These are phyloP conservation scores for Himalopsyche phryganea DNA, from an alignment of 1,140 invertebrate genomes.

Conservation along the genomic window DNA sequence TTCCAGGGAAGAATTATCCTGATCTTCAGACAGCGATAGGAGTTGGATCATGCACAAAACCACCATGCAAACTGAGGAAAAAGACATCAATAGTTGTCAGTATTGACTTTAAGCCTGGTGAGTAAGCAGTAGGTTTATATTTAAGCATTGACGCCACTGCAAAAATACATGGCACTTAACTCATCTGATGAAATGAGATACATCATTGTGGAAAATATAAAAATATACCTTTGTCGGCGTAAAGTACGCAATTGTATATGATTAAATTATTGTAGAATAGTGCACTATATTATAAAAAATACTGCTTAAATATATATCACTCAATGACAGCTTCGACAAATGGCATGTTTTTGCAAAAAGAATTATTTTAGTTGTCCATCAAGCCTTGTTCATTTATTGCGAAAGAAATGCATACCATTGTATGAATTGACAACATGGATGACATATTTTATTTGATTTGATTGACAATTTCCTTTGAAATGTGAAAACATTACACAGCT, in stretches of 20 bases:
- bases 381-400: no score
- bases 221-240: neutral
- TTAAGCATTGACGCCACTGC: neutral
- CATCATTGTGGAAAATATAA: neutral
- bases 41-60: constrained; percentile 58
- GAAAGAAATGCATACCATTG: no score
- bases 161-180: neutral
- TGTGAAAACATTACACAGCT: no score
- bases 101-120: constrained; percentile 58
- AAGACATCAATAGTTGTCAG: constrained; percentile 54
- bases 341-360: no score
- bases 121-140: constrained; percentile 23
- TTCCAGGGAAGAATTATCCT: constrained; percentile 43
- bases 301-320: no score
- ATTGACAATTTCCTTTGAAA: no score
- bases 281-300: no score
- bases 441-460: no score
- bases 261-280: neutral
- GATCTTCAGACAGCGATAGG: constrained; percentile 47
- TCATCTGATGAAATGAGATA: constrained; percentile 2
- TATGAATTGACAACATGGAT: no score
- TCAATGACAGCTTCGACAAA: no score
- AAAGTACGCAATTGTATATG: neutral
- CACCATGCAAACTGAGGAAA: constrained; percentile 62
- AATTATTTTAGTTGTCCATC: no score